Evolutionary conservation across 2,797 vertebrate genomes (phyloP).

Genomic region (Sebastiscus albofasciatus): DNA sequence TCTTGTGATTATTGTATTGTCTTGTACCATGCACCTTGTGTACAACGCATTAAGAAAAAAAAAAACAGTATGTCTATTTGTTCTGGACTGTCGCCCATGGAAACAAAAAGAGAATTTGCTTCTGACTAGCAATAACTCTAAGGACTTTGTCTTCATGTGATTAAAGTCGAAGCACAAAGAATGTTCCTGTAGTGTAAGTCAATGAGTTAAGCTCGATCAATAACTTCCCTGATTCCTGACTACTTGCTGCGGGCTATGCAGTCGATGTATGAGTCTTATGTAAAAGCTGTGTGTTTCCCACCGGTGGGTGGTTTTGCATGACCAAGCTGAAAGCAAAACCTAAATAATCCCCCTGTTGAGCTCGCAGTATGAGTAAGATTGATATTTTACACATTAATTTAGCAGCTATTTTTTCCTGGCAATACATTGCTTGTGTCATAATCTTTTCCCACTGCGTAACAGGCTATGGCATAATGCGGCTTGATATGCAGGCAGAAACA

Average conservation of each 20-base stretch:
- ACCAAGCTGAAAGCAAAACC: conserved; percentile 51
- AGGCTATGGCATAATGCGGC: not conserved
- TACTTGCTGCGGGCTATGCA: conserved; percentile 7
- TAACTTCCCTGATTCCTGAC: conserved; percentile 3
- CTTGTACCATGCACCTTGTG: not conserved
- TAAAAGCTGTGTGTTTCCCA: conserved; percentile 29
- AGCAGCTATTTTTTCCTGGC: conserved; percentile 19
- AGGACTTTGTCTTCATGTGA: not conserved
- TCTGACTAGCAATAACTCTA: not conserved
- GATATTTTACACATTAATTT: conserved; percentile 59
- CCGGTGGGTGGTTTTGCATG: conserved; percentile 59
- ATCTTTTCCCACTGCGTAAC: not conserved
- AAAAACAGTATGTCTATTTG: not conserved
- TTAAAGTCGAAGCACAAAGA: not conserved
- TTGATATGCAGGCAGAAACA: not conserved
- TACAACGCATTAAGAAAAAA: not conserved
- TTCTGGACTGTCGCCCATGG: not conserved
- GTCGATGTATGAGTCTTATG: conserved; percentile 23
- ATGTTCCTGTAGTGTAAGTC: not conserved
- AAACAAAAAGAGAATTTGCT: not conserved
- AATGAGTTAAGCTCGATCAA: conserved; percentile 16
- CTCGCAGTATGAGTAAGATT: conserved; percentile 37
- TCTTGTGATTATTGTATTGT: not conserved
- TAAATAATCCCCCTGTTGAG: conserved; percentile 53
- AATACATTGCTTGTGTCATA: conserved; percentile 19